Base-by-base conservation (phyloP, 2,113 vertebrate genomes). In the Chaetura pelagica region DNA sequence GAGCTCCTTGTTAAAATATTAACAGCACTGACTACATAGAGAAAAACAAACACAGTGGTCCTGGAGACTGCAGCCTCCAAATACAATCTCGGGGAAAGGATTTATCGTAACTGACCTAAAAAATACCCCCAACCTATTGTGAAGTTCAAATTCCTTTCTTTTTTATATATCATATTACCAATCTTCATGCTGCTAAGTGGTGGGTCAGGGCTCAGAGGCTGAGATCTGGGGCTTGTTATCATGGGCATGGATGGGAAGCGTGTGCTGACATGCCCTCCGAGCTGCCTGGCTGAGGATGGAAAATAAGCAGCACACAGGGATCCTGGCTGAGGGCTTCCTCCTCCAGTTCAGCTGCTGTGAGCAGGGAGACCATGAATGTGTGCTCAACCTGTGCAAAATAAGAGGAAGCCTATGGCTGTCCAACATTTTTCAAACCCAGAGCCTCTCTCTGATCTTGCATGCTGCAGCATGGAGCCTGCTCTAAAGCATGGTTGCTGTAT, bases 1-100 rank as follows among this genome's bases (percentile, higher is more conserved):
- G 76, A 94, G 83, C 80, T 95, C 57, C 68, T 88, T 95, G 83
- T 93, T 96, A 96, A 97, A 97, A 96, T 96, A 97, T 93, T 94
- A 95, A 95, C 79, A 81, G 69, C 64, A 40, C 83, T 72, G 68
- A 61, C 88, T 96, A 77, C 71, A 62, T 10, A 73, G 48, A 5
- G 3, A 35, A 95, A 96, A 96, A 92, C 75, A 94, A 94, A 90
- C 73, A 63, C 48, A 81, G 61, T 75, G 80, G 73, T 97, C 80
- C 59, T 81, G 76, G 57, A 84, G 83, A 57, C 44, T 90, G 57
- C 52, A 63, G 68, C 82, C 82, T 95, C 68, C 38, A 80, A 77
- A 84, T 84, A 38, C 34, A 74, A 52, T 91, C 32, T 90, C 30
- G 35, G 79, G 64, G 63, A 10, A 94, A 2, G 88, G 9, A 63